These are phyloP conservation scores for Octopus sinensis DNA, from an alignment of 1,140 invertebrate species.

Conservation along the genomic window DNA sequence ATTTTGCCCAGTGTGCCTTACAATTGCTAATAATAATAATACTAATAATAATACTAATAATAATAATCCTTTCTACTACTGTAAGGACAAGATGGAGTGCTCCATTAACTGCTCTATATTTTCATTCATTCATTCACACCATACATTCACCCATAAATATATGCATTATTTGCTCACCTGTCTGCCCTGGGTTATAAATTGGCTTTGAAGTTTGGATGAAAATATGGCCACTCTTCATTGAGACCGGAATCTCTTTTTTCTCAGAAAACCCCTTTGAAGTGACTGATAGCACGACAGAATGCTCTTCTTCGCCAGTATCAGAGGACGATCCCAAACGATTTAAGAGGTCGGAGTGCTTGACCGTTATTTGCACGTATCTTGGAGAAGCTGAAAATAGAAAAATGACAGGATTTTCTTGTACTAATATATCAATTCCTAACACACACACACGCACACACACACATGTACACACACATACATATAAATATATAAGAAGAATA, in stretches of 20 bases:
- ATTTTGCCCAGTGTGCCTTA: no score
- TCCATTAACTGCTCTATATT: background rate
- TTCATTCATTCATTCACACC: background rate
- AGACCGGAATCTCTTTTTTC: background rate
- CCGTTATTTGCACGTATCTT: background rate
- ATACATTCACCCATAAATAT: background rate
- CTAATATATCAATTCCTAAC: background rate
- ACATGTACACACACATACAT: background rate
- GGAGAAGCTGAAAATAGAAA: background rate
- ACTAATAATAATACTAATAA: no score
- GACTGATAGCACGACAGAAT: background rate
- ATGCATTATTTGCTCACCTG: constrained; percentile 27
- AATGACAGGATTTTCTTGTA: background rate
- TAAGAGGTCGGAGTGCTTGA: background rate
- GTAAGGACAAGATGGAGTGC: no score
- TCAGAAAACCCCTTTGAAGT: background rate
- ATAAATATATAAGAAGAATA: background rate
- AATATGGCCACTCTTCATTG: constrained; percentile 30
- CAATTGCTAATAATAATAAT: no score
- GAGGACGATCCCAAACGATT: background rate
- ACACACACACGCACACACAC: no score
- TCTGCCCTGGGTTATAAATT: constrained; percentile 42
- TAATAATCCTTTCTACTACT: no score
- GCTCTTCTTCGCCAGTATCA: background rate
- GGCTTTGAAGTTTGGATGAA: constrained; percentile 49